Conservation (phyloP, 2,888 invertebrate species). For the Lasioglossum figueresi region DNA sequence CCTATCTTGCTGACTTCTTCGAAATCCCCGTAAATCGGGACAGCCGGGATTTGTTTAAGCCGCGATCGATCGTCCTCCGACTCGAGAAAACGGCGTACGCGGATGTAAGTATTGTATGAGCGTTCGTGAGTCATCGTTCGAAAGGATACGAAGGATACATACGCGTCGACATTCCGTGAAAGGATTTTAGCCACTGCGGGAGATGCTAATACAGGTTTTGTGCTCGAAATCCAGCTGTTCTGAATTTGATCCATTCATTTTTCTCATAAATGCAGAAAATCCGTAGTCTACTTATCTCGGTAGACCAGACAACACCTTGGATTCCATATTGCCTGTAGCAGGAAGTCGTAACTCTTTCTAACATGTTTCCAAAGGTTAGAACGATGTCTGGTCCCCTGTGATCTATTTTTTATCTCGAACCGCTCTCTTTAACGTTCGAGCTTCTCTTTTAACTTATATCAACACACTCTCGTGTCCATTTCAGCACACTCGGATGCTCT, state of each 20-base stretch:
- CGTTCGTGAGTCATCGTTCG: slow-evolving; percentile 48
- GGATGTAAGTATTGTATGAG: slow-evolving; percentile 37
- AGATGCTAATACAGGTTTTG: background rate
- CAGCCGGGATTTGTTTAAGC: slow-evolving; percentile 25
- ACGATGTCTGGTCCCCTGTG: background rate
- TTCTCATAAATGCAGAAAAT: no score
- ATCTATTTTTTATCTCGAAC: background rate
- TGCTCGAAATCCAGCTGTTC: background rate
- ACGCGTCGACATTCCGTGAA: slow-evolving; percentile 36
- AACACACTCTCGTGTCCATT: background rate
- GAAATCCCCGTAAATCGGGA: background rate
- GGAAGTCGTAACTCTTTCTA: background rate
- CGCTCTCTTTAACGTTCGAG: background rate
- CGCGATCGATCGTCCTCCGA: background rate
- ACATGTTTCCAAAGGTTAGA: background rate
- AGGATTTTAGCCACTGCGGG: slow-evolving; percentile 27
- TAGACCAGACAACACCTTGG: no score
- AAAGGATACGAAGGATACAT: slow-evolving; percentile 52
- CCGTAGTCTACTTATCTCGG: no score
- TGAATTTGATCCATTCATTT: no score
- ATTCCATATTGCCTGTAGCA: background rate
- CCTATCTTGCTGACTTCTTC: background rate
- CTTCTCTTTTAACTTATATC: background rate
- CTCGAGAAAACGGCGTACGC: slow-evolving; percentile 23
- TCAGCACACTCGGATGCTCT: background rate